phyloP scores from a whole-genome alignment of 2,888 invertebrate species.

The Drosophila kokeensis region DNA sequence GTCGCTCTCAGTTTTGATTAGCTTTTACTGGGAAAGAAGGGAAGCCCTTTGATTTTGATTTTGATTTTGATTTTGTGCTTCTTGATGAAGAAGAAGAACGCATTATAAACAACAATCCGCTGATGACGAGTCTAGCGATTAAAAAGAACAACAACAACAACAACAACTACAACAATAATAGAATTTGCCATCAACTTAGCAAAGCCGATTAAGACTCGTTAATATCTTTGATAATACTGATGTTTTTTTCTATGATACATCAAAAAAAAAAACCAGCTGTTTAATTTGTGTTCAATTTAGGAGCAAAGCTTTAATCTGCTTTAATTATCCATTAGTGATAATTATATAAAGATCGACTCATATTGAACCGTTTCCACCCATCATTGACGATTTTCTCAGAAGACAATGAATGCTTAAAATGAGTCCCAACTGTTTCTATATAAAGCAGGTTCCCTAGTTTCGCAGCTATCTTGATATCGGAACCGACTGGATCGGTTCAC shows the following conservation, averaged over 20 bases:
- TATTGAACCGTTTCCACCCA: neutral
- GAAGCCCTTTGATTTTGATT: conserved; percentile 11
- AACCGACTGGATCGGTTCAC: neutral
- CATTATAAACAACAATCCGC: conserved; percentile 3
- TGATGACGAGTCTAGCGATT: neutral
- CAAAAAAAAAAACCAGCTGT: neutral
- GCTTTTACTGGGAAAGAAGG: conserved; percentile 4
- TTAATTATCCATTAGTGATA: neutral
- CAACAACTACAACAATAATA: neutral
- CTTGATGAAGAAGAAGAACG: neutral
- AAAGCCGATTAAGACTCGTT: neutral
- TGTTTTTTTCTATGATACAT: neutral
- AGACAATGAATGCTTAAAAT: neutral
- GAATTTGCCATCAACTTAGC: conserved; percentile 1
- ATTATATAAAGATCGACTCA: neutral
- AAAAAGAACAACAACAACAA: neutral
- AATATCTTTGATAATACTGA: neutral
- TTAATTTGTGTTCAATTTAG: neutral
- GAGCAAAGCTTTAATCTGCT: no score
- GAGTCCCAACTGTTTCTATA: neutral
- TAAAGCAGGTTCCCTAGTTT: neutral
- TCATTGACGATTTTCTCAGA: neutral
- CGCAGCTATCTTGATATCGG: neutral
- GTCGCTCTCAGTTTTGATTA: conserved; percentile 39
- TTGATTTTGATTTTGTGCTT: conserved; percentile 5